phyloP scores from a whole-genome alignment of 2,888 invertebrate species.

The Prosopocoilus inquinatus region DNA sequence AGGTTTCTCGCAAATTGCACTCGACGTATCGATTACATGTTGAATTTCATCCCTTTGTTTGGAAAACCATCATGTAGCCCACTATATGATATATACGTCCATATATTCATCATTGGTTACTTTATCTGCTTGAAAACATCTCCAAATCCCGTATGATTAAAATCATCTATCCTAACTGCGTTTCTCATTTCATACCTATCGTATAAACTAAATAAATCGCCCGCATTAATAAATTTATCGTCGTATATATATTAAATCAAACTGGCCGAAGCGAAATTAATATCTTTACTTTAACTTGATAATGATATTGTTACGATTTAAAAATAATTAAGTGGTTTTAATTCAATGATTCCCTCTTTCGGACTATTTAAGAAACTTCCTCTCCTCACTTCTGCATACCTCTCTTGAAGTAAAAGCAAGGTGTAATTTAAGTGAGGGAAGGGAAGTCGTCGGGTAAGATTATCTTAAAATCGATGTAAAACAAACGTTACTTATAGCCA shows the following conservation, averaged over 20 bases:
- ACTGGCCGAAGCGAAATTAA: background rate
- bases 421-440: too few species aligned
- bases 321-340: background rate
- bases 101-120: conserved; percentile 11
- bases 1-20: conserved; percentile 1
- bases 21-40: conserved; percentile 1
- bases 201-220: background rate
- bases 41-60: conserved; percentile 24
- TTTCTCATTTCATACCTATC: background rate
- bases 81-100: conserved; percentile 17
- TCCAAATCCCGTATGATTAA: conserved; percentile 12
- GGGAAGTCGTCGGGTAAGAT: too few species aligned
- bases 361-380: too few species aligned
- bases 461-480: too few species aligned
- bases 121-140: conserved; percentile 13
- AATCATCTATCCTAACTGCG: background rate
- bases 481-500: too few species aligned
- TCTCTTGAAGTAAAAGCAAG: too few species aligned
- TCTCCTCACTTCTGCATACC: too few species aligned
- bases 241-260: background rate
- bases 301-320: background rate
- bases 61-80: conserved; percentile 25
- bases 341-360: background rate
- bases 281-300: background rate
- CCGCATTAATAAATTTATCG: background rate